Base-by-base conservation (phyloP, 2,797 vertebrate species). In the Schizopygopsis pylzovi region DNA sequence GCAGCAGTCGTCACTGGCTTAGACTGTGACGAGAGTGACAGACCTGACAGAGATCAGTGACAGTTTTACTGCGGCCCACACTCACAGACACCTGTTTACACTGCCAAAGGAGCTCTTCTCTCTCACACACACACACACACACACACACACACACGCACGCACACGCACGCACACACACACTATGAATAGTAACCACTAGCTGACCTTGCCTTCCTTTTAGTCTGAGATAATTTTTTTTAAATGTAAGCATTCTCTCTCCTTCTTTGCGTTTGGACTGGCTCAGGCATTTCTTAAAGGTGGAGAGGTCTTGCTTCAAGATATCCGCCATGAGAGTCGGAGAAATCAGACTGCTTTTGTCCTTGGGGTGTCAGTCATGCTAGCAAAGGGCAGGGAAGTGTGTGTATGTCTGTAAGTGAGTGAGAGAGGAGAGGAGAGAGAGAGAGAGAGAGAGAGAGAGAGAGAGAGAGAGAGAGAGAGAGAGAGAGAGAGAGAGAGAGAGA, bases 211-310 rank as follows among this genome's bases (percentile, higher is more conserved):
- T 90, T 91, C 93, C 79, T 78, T 70, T 86, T 86, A 89, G 85
- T 87, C 76, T 77, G 86, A 92, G 88, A 88, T 94, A 94, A 94
- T 94, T 93, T 94, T 94, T 93, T 92, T 94, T 91, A 94, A 94
- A 94, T 95, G 90, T 89, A 94, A 93, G 91, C 92, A 89, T 90
- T 92, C 91, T 86, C 83, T 77, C 87, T 63, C 77, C 45, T 33
- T 1, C 49, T 56, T 28, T 63, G 47, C 10, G 0, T 87, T 81
- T 28, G 84, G 89, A 91, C 91, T 93, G 90, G 90, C 89, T 86
- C 80, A 85, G 85, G 87, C 89, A 88, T 89, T 90, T 89, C 90
- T 84, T 81, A 79, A 81, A 87, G 83, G 86, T 89, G 84, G 81
- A 89, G 86, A 87, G 89, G 88, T 88, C 86, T 82, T 89, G 81